These are phyloP conservation scores for Menura novaehollandiae DNA, from an alignment of 2,113 vertebrate species.

Conservation along the genomic window DNA sequence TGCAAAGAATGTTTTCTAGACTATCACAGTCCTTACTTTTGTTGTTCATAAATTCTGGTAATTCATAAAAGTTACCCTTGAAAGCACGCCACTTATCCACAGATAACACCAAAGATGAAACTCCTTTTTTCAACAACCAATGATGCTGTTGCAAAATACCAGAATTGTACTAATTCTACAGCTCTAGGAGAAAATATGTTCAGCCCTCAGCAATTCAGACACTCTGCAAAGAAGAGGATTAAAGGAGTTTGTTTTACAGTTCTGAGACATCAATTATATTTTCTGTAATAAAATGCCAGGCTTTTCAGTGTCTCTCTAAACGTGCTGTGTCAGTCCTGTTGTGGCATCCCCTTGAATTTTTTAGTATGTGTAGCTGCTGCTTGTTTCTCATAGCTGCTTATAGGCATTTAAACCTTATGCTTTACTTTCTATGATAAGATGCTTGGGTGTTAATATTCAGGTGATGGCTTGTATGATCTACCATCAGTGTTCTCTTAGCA, in stretches of 20 bases:
- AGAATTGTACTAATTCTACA: neutral
- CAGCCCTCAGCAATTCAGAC: neutral
- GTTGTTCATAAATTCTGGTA: neutral
- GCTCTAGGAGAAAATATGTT: neutral
- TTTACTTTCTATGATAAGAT: neutral
- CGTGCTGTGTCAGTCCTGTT: neutral
- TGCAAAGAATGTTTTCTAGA: neutral
- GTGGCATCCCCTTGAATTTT: neutral
- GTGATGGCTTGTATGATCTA: neutral
- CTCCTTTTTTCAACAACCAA: neutral
- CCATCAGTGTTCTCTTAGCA: neutral
- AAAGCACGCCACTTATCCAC: neutral
- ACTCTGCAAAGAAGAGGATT: neutral
- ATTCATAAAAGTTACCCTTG: neutral
- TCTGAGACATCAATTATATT: neutral
- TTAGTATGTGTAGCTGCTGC: neutral
- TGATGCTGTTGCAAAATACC: neutral
- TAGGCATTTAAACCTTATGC: neutral
- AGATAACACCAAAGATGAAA: neutral
- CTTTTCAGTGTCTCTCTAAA: neutral
- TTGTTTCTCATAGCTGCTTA: neutral
- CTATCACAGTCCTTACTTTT: neutral
- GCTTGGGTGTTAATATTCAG: neutral
- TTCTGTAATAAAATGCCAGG: neutral
- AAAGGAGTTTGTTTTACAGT: neutral